These are phyloP conservation scores for Allobates femoralis DNA, from an alignment of 2,797 vertebrate genomes.

Conservation along the genomic window DNA sequence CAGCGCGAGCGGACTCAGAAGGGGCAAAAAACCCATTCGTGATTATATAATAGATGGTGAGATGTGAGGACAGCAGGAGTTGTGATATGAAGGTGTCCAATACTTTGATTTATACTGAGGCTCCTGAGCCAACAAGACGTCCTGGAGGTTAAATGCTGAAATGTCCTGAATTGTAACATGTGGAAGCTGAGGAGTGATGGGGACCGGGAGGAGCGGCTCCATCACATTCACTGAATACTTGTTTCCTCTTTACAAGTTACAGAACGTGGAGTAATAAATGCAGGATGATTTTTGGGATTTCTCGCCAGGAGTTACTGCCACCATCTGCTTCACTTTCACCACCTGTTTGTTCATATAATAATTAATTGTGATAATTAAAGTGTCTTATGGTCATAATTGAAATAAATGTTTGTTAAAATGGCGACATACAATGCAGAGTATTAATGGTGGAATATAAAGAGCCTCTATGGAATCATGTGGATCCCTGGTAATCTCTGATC, in stretches of 20 bases:
- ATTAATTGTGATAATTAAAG: slow-evolving; percentile 22
- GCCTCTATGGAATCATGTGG: not conserved
- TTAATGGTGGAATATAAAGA: not conserved
- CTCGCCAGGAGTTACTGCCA: slow-evolving; percentile 2
- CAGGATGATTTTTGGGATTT: not conserved
- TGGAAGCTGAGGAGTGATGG: not conserved
- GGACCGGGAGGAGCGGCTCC: too few relatives aligned
- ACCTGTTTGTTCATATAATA: slow-evolving; percentile 22
- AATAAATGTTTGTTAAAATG: not conserved
- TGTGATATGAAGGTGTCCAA: too few relatives aligned
- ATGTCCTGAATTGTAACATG: too few relatives aligned
- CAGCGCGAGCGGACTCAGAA: too few relatives aligned
- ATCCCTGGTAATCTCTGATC: not conserved
- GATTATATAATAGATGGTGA: too few relatives aligned
- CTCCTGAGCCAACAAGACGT: too few relatives aligned
- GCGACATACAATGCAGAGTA: not conserved
- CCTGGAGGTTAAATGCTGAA: too few relatives aligned
- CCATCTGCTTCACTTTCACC: not conserved
- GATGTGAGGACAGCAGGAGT: too few relatives aligned
- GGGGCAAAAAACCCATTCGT: too few relatives aligned
- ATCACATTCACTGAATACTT: too few relatives aligned
- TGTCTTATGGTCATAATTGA: slow-evolving; percentile 1
- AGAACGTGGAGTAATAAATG: not conserved
- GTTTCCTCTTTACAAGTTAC: not conserved
- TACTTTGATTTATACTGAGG: too few relatives aligned